Base-by-base conservation (phyloP, 2,113 vertebrate genomes). In the Oreochromis aureus region DNA sequence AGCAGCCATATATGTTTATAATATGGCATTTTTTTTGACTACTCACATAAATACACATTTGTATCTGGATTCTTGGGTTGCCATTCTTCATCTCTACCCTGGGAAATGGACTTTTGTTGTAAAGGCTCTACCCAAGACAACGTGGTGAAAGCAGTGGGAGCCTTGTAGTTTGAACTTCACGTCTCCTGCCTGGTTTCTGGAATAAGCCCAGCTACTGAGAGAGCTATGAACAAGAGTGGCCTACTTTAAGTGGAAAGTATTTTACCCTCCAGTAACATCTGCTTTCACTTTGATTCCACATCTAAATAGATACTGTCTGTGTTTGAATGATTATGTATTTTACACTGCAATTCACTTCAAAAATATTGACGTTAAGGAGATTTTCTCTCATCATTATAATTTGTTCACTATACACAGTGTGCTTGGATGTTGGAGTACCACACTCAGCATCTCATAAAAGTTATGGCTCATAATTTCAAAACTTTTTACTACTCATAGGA, bases 171-270 rank as follows among this genome's bases (percentile, higher is more conserved):
- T 92, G 92, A 94, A 89, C 91, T 88, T 88, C 84, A 86, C 79
- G 78, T 90, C 88, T 94, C 71, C 89, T 85, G 93, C 89, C 85
- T 63, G 53, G 73, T 32, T 56, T 83, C 90, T 95, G 91, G 93
- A 94, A 87, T 46, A 4, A 48, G 34, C 92, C 92, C 95, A 95
- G 94, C 90, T 92, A 89, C 91, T 84, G 90, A 95, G 81, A 85
- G 87, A 30, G 63, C 87, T 89, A 91, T 63, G 94, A 91, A 94
- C 90, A 90, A 86, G 88, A 92, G 91, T 73, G 80, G 90, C 59
- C 89, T 55, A 90, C 93, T 94, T 95, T 86, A 93, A 94, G 92
- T 93, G 93, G 95, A 96, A 96, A 96, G 93, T 94, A 94, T 95
- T 94, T 92, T 78, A 81, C 88, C 87, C 92, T 91, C 48, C 87